phyloP scores from a whole-genome alignment of 2,113 vertebrate genomes.

The Gnathonemus echidnorhynchus region DNA sequence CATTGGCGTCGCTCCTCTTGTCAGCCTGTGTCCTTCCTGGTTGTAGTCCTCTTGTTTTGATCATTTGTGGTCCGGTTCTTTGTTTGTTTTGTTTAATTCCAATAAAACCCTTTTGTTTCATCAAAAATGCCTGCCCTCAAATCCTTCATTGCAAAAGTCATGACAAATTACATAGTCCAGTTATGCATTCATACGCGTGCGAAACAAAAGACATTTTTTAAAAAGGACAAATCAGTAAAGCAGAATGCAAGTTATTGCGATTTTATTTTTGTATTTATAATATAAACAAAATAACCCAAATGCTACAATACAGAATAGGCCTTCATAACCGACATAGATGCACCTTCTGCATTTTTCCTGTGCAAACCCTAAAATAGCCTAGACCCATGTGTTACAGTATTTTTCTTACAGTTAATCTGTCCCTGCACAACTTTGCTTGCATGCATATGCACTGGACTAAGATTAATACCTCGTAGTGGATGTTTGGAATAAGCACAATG shows the following conservation, averaged over 20 bases:
- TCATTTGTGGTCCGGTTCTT: not conserved
- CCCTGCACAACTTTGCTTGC: slow-evolving; percentile 32
- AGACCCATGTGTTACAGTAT: slow-evolving; percentile 41
- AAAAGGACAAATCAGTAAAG: not conserved
- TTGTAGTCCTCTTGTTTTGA: not conserved
- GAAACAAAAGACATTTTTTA: not conserved
- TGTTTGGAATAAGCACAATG: slow-evolving; percentile 31
- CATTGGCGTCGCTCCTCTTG: not conserved
- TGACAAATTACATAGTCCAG: not conserved
- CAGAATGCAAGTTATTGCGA: not conserved
- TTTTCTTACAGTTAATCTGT: slow-evolving; percentile 46
- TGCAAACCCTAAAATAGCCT: slow-evolving; percentile 34
- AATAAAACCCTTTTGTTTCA: not conserved
- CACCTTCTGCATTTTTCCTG: not conserved
- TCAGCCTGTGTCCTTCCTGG: not conserved
- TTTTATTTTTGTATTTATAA: not conserved
- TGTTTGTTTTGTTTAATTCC: not conserved
- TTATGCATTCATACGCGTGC: not conserved
- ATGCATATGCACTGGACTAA: slow-evolving; percentile 34
- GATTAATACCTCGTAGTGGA: slow-evolving; percentile 43
- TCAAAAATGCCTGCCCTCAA: not conserved
- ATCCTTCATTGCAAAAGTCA: not conserved
- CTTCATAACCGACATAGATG: not conserved
- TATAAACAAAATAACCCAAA: not conserved
- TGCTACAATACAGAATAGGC: not conserved